Evolutionary conservation across 2,888 invertebrate genomes (phyloP), one percentile per base, ranked within the genome.

Genomic region (Apeira syringaria): DNA sequence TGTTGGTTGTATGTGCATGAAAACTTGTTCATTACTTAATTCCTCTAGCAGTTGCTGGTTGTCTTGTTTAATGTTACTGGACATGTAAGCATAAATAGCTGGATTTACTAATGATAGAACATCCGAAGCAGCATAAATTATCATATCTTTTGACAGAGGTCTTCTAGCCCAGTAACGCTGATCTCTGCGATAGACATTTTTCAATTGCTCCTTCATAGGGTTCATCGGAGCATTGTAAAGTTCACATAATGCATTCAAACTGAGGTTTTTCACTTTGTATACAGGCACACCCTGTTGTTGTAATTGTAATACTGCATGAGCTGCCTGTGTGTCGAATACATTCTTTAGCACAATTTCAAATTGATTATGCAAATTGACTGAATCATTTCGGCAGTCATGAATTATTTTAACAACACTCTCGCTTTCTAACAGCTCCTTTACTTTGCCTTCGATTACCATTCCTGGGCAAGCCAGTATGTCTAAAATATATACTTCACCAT

Each of bases 281-380:
- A 98, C 96, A 20, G 98, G 97, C 64, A 96, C 95, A 48, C 94
- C 94, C 47, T 95, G 96, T 64, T 97, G 96, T 85, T 98, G 98
- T 69, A 94, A 94, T 69, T 98, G 97, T 32, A 98, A 84, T 6
- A 98, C 95, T 37, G 98, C 96, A 80, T 98, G 97, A 26, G 98
- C 98, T 22, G 96, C 95, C 92, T 96, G 98, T 20, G 98, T 98
- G 75, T 98, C 98, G 77, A 98, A 98, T 34, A 98, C 96, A 81
- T 95, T 95, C 52, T 92, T 92, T 62, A 98, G 82, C 37, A 94
- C 92, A 53, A 98, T 95, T 56, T 95, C 95, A 89, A 94, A 97
- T 73, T 98, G 97, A 74, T 93, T 93, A 84, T 93, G 94, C 57
- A 98, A 92, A 87, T 96, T 97, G 30, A 95, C 94, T 45, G 97